These are phyloP conservation scores for Erebia epiphron DNA, from an alignment of 2,888 invertebrate genomes.

Conservation along the genomic window DNA sequence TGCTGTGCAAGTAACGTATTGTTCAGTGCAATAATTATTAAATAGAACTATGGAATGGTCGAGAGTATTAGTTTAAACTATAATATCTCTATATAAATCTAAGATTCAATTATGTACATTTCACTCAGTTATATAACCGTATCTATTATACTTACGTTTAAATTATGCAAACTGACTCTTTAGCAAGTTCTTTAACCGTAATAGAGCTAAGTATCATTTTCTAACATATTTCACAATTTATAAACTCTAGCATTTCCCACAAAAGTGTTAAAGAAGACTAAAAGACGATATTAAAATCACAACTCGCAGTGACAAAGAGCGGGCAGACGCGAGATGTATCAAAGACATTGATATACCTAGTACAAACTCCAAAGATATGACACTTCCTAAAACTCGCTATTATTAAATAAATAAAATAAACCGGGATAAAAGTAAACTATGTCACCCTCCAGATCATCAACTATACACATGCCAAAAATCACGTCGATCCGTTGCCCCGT, in stretches of 20 bases:
- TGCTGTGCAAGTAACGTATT: conserved; percentile 5
- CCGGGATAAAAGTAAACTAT: no score
- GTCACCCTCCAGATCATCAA: no score
- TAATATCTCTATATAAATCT: no score
- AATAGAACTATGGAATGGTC: background rate
- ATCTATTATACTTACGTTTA: no score
- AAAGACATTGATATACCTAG: conserved; percentile 39
- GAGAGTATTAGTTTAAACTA: no score
- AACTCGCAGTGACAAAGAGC: conserved; percentile 62
- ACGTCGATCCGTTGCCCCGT: no score
- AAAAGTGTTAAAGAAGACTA: conserved; percentile 47
- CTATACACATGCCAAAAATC: no score
- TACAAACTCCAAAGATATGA: background rate
- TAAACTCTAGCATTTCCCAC: conserved; percentile 22
- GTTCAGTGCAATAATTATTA: background rate
- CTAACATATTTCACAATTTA: conserved; percentile 35
- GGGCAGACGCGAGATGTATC: conserved; percentile 71
- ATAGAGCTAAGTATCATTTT: background rate
- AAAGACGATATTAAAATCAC: conserved; percentile 66
- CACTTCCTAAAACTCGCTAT: background rate
- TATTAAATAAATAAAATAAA: no score
- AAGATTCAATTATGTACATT: no score
- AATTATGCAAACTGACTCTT: background rate
- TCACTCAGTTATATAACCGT: no score
- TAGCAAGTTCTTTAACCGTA: background rate